Evolutionary conservation across 2,888 invertebrate genomes (phyloP), one percentile per base, ranked within the genome.

Genomic region (Heliothis peltigera): DNA sequence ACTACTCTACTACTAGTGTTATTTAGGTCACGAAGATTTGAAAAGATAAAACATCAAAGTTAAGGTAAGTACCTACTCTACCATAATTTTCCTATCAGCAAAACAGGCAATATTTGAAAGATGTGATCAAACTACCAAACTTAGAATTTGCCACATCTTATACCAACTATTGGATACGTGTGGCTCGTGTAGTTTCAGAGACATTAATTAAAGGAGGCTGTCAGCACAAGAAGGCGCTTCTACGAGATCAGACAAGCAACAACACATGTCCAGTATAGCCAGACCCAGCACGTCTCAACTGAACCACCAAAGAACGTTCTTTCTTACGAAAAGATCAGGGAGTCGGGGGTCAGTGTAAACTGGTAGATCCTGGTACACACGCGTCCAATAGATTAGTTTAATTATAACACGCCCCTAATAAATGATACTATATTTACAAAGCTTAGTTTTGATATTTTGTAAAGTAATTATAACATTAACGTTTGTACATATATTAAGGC

Each of bases 191-290:
- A 88, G 90, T 89, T 89, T 82, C 87, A 78, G 86, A 88, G 91
- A 92, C 92, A 92, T 92, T 94, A 93, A 93, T 94, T 93, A 94
- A 92, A 90, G 90, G 88, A 87, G 85, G 81, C 91, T 92, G 94
- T 91, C 93, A 92, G 82, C 87, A 82, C 93, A 93, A 93, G 91
- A 91, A 92, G 93, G 93, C 90, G 91, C 87, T 81, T 83, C 83
- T 85, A 84, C 82, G 83, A 89, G 89, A 91, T 89, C 88, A 91
- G 90, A 88, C 87, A 87, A 83, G 87, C 85, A 83, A 77, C 80
- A 77, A 61, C 88, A 86, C 83, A 81, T 79, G 84, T 83, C 90
- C 89, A 91, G 76, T 81, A 78, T 87, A 88, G 76, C 62, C 70
- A 86, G 91, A 87, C 79, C 80, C 74, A 66, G 70, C 79, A 72